Percentiles rank a stretch among this genome's conserved stretches.
phyloP scores from a whole-genome alignment of 2,888 invertebrate species.

The Teleiodes luculella region DNA sequence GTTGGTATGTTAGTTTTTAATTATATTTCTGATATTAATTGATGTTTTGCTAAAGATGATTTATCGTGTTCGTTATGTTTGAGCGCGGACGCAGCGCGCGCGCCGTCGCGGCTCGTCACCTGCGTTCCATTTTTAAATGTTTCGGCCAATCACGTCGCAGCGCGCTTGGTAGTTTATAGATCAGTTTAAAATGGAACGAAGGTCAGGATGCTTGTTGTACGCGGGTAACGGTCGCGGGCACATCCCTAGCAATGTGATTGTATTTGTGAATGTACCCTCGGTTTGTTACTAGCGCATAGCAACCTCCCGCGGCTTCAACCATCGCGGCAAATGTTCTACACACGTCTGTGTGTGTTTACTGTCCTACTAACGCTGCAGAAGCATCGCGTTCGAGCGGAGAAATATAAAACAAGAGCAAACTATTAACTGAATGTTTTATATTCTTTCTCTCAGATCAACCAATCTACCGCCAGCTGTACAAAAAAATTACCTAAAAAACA shows the following conservation, averaged over 20 bases:
- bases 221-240: neutral
- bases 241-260: neutral
- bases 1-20: slow-evolving; percentile 76
- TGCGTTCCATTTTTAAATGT: neutral
- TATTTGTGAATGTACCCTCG: neutral
- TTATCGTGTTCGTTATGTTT: slow-evolving; percentile 69
- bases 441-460: slow-evolving; percentile 35
- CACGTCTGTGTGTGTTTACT: slow-evolving; percentile 8
- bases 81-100: slow-evolving; percentile 41
- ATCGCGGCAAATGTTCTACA: neutral
- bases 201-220: neutral
- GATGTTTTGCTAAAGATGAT: slow-evolving; percentile 76
- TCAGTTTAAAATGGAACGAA: neutral
- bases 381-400: slow-evolving; percentile 13
- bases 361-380: slow-evolving; percentile 11
- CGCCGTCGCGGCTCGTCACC: slow-evolving; percentile 33
- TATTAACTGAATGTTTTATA: slow-evolving; percentile 9
- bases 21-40: slow-evolving; percentile 77
- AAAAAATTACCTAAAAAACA: slow-evolving; percentile 48
- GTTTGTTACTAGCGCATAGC: neutral
- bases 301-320: slow-evolving; percentile 1
- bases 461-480: slow-evolving; percentile 50
- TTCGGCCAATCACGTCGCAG: neutral
- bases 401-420: neutral
- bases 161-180: neutral